Conservation (phyloP, 2,113 vertebrate species). For the Leucoraja erinaceus region DNA sequence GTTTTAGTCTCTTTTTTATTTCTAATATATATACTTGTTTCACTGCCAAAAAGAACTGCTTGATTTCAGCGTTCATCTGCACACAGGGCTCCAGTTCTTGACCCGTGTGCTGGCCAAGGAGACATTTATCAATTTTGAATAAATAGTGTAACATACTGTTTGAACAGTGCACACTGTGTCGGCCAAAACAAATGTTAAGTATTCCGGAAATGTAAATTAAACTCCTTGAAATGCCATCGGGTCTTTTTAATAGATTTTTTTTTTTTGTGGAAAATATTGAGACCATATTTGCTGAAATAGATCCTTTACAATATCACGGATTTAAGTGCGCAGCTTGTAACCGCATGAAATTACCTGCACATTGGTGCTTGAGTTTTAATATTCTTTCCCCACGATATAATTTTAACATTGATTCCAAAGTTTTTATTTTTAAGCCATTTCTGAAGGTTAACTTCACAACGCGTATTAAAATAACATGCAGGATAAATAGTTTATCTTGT, state of each 20-base stretch:
- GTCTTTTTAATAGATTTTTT: constrained; percentile 14
- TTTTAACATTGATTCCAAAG: not conserved
- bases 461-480: not conserved
- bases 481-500: not conserved
- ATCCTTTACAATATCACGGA: not conserved
- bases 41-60: constrained; percentile 8
- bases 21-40: no score
- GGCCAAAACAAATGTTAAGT: constrained; percentile 36
- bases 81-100: not conserved
- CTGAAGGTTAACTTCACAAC: not conserved
- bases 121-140: constrained; percentile 3
- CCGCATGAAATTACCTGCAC: not conserved
- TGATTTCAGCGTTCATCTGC: not conserved
- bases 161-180: not conserved
- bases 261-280: not conserved
- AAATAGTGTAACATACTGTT: constrained; percentile 27
- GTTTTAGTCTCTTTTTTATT: not conserved
- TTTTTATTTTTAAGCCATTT: not conserved
- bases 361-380: not conserved
- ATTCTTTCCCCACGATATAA: not conserved
- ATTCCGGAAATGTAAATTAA: constrained; percentile 31
- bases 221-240: constrained; percentile 31
- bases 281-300: not conserved
- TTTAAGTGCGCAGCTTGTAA: not conserved
- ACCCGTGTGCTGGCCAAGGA: not conserved